Evolutionary conservation across 2,888 invertebrate species (phyloP), one percentile per base, ranked within the genome.

Genomic region (Hypercompe scribonia): DNA sequence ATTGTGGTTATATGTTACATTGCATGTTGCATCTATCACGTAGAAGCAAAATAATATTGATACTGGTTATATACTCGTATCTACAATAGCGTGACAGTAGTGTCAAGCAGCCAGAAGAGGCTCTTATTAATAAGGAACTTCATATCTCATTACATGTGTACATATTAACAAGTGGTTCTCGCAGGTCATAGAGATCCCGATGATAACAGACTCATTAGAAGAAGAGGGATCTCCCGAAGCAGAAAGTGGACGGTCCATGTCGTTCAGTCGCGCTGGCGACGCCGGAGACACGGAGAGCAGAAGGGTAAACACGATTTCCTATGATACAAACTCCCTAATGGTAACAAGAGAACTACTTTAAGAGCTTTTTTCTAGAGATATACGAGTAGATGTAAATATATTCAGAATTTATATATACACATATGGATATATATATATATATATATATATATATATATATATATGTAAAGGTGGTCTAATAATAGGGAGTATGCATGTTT

Each of bases 181-280:
- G 3, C 94, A 98, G 98, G 97, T 97, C 78, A 92, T 99, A 91
- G 99, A 99, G 93, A 97, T 99, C 86, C 98, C 99, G 69, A 97
- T 99, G 88, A 97, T 97, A 86, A 84, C 93, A 28, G 95, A 95
- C 46, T 91, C 96, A 76, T 97, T 97, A 82, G 98, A 98, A 87
- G 98, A 98, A 87, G 98, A 98, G 88, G 96, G 96, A 79, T 98
- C 98, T 77, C 98, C 98, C 10, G 98, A 99, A 83, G 97, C 97
- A 88, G 99, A 99, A 89, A 96, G 94, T n/a, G 88, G 86, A 2
- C 88, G 94, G 28, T 91, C 93, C 21, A 90, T 92, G 87, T 94
- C 94, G 5, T 92, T 94, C 81, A 92, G 94, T 77, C 88, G 93
- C 74, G 90, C 87, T 10, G 90, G 87, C 7, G 93, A 92, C 65